Evolutionary conservation across 2,113 vertebrate species (phyloP), one percentile per base, ranked within the genome.

Genomic region (Dascyllus trimaculatus): DNA sequence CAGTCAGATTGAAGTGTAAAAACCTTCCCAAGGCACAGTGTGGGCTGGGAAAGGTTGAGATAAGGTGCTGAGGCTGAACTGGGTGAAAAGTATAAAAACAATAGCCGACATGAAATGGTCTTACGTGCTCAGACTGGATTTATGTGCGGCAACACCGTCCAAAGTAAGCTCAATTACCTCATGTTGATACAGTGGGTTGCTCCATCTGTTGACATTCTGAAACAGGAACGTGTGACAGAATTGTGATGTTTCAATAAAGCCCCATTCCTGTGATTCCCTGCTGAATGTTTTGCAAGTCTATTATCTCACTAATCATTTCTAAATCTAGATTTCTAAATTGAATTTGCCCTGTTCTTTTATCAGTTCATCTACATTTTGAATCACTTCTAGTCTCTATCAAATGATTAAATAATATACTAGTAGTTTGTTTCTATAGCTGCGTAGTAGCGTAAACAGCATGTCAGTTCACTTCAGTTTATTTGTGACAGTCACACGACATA

Each of bases 241-340:
- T 0, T 0, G 21, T 51, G 21, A 21, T 48, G 22, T 13, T 60
- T 43, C 18, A 35, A 59, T 4, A 0, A 0, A 0, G 25, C 1
- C 5, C 1, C 32, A 5, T 14, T 60, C 7, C 24, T 74, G 9
- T 18, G n/a, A 25, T 52, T 40, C 5, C 2, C 6, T 25, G 49
- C 56, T 21, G 29, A 32, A 25, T 53, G 0, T 17, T 59, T 43
- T 15, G 40, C 11, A 43, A 43, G 11, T 43, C 40, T 14, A 13
- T 15, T 14, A 43, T 43, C 40, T 43, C 15, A 43, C 32, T 35
- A 35, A 6, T 1, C 8, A 35, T 10, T 6, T 10, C 32, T 10
- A 35, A 35, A 8, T 35, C 32, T 10, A 35, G 9, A 35, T 35
- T 35, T 32, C 4, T 32, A 32, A 32, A 32, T 1, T 32, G 26